A percentile compares a stretch with the other conserved stretches of the same genome.
phyloP scores from a whole-genome alignment of 2,113 vertebrate genomes.

The Tetrao urogallus region DNA sequence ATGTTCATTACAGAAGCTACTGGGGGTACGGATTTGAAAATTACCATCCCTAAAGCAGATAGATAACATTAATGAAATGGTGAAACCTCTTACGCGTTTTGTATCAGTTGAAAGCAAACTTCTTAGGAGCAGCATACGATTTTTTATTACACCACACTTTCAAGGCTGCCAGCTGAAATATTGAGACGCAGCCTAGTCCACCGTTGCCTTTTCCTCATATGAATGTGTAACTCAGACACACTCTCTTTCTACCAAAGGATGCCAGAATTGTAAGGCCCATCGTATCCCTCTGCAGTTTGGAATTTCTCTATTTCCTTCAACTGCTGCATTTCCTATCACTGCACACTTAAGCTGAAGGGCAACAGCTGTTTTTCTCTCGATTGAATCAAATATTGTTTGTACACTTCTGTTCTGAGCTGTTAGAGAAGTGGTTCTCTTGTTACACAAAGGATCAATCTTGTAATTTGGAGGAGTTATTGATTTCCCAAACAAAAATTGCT shows the following conservation, averaged over 20 bases:
- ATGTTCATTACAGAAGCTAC: neutral
- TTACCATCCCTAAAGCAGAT: neutral
- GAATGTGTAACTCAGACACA: neutral
- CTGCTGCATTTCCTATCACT: neutral
- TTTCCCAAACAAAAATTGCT: neutral
- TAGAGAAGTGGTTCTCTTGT: neutral
- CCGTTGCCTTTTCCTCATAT: neutral
- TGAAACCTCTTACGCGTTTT: neutral
- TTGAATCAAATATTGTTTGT: neutral
- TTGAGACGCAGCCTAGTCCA: neutral
- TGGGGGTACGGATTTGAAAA: neutral
- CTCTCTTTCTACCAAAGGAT: neutral
- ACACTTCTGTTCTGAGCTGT: neutral
- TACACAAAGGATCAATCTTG: neutral
- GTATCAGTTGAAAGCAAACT: neutral
- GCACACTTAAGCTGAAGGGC: neutral
- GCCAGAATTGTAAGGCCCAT: fast-evolving
- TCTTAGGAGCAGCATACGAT: neutral
- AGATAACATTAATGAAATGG: neutral
- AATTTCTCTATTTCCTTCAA: neutral
- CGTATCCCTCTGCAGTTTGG: neutral
- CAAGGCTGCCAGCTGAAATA: neutral
- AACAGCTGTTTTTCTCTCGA: neutral
- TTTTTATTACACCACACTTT: neutral
- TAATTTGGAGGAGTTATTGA: neutral